Base-by-base conservation (phyloP, 1,140 invertebrate genomes). In the Dufourea novaeangliae region DNA sequence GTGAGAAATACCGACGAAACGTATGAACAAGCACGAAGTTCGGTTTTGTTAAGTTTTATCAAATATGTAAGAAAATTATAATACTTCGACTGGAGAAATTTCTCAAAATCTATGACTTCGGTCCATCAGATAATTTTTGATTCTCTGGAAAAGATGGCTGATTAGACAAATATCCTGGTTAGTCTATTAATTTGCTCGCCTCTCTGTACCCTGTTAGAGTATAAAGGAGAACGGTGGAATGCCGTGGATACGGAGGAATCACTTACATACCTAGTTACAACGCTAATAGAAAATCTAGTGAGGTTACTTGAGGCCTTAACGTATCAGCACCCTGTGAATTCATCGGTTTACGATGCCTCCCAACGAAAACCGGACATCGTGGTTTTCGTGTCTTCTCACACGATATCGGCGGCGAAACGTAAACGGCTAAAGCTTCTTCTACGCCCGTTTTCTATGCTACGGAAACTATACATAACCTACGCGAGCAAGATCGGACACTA, bases 161-260 rank as follows among this genome's bases (percentile, higher is more conserved):
- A n/a, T n/a, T n/a, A n/a, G n/a, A n/a, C n/a, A n/a, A n/a, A n/a
- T n/a, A n/a, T n/a, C n/a, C n/a, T n/a, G n/a, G n/a, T n/a, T n/a
- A n/a, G n/a, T n/a, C n/a, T n/a, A n/a, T n/a, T n/a, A n/a, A n/a
- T n/a, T n/a, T n/a, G 46, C 46, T n/a, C 46, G 46, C 46, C 46
- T n/a, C 46, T n/a, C 20, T 8, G 46, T n/a, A 8, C 7, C 39
- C 34, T 22, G 32, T 64, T 68, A 27, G 5, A 57, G 25, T 56
- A 56, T 37, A 57, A 22, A 59, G 73, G 73, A 76, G 73, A 76
- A 69, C 73, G 73, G 64, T 76, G 29, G 25, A 46, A 68, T 34
- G 57, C 37, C 27, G 46, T 17, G 69, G 54, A 57, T 57, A 29
- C 39, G 22, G 20, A 27, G 17, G 3, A 59, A 44, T 50, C 46